Base-by-base conservation (phyloP, 37 sponge, comb jelly and placozoan species). In the Halichondria panicea region DNA sequence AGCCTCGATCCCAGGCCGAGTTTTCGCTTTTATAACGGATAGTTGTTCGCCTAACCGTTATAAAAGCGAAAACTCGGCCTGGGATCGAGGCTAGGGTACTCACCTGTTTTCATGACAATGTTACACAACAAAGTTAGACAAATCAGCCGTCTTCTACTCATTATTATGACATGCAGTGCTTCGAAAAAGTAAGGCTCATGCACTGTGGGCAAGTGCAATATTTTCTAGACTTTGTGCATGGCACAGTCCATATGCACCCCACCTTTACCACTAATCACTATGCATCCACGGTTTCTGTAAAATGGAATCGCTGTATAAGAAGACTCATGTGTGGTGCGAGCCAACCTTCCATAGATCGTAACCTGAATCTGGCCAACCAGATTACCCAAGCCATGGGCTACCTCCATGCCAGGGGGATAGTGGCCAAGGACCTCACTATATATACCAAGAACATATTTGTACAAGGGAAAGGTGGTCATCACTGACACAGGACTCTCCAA, bases 401-500 rank as follows among this genome's bases (percentile, higher is more conserved):
- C 55, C 76, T 94, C 1, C 95, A 90, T 54, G 84, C 83, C 33
- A 48, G 87, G n/a, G 79, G 79, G 43, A 94, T 94, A n/a, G 77
- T 94, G 1, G 91, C 90, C 80, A 90, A 94, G 71, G 84, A 85
- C 31, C 67, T 93, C n/a, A n/a, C n/a, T n/a, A n/a, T 76, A 72
- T 55, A 82, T 87, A 85, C 94, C 0, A 75, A 63, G 19, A 93
- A 96, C 67, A 81, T 93, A 53, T 87, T 93, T 93, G 57, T 76
- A 84, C 61, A 84, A 76, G 31, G 92, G 84, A 61, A 87, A 87
- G 37, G 92, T 90, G 18, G 91, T 96, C 65, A 93, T 96, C 63
- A 90, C 91, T 21, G 94, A 96, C 63, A 84, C 91, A 39, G 97
- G 97, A 3, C 65, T 96, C 12, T 75, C 84, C 39, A 80, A 75